Evolutionary conservation across 1,140 invertebrate genomes (phyloP).

Genomic region (Calliphora vicina): DNA sequence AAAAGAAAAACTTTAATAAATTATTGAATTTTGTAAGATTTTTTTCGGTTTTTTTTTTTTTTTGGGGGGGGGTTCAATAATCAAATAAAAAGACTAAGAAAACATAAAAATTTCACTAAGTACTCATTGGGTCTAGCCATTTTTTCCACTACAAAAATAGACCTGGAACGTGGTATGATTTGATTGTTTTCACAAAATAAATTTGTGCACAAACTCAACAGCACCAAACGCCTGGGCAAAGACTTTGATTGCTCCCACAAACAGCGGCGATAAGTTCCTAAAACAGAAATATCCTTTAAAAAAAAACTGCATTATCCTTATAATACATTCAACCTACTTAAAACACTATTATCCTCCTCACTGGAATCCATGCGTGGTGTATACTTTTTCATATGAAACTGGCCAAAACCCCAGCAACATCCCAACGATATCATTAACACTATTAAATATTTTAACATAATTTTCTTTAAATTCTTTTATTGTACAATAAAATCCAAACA

Average conservation of each 20-base stretch:
- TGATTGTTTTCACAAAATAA: slow-evolving; percentile 62
- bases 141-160: slow-evolving; percentile 63
- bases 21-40: neutral
- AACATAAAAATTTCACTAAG: slow-evolving; percentile 37
- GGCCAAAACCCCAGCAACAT: slow-evolving; percentile 50
- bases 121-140: slow-evolving; percentile 62
- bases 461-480: neutral
- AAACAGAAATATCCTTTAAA: neutral
- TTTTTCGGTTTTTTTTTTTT: neutral
- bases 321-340: slow-evolving; percentile 48
- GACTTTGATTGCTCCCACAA: slow-evolving; percentile 62
- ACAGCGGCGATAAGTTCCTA: slow-evolving; percentile 59
- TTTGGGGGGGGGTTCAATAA: no score
- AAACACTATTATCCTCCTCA: slow-evolving; percentile 53
- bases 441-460: slow-evolving; percentile 11
- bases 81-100: neutral
- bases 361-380: slow-evolving; percentile 52
- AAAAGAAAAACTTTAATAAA: slow-evolving; percentile 24
- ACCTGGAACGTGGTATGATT: slow-evolving; percentile 59
- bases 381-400: slow-evolving; percentile 60
- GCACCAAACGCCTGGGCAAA: slow-evolving; percentile 55
- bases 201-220: slow-evolving; percentile 57
- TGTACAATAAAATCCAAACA: no score
- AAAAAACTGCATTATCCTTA: neutral
- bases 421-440: slow-evolving; percentile 8